Conservation (phyloP, 2,113 vertebrate genomes). For the Oncorhynchus mykiss region DNA sequence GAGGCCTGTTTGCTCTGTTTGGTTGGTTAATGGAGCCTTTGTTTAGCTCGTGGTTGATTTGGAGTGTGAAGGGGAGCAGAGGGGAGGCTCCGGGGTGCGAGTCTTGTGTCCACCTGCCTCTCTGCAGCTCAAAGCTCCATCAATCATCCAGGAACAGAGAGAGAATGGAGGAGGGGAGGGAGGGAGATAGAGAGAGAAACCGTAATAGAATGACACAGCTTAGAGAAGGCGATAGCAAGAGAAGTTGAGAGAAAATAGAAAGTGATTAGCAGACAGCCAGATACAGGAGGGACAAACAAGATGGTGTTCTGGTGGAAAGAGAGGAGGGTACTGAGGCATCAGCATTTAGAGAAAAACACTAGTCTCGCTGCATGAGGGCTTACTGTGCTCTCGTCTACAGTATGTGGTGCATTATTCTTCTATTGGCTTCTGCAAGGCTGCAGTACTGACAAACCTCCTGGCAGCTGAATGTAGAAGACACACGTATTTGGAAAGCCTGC, state of each 20-base stretch:
- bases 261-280: not conserved
- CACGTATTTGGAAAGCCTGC: not conserved
- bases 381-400: not conserved
- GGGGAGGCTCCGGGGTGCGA: constrained; percentile 19
- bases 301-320: not conserved
- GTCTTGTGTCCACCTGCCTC: constrained; percentile 12
- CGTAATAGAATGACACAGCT: not conserved
- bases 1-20: not conserved
- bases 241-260: not conserved
- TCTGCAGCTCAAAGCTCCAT: constrained; percentile 36
- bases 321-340: not conserved
- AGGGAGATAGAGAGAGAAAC: not conserved
- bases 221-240: not conserved
- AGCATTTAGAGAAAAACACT: not conserved
- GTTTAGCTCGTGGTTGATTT: not conserved
- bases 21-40: not conserved
- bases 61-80: not conserved
- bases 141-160: constrained; percentile 32
- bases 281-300: not conserved
- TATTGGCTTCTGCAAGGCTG: not conserved
- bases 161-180: not conserved
- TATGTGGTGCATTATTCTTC: not conserved
- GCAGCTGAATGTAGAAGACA: not conserved
- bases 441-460: not conserved
- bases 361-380: not conserved